Evolutionary conservation across 1,140 invertebrate species (phyloP).

Genomic region (Pogonomyrmex barbatus): DNA sequence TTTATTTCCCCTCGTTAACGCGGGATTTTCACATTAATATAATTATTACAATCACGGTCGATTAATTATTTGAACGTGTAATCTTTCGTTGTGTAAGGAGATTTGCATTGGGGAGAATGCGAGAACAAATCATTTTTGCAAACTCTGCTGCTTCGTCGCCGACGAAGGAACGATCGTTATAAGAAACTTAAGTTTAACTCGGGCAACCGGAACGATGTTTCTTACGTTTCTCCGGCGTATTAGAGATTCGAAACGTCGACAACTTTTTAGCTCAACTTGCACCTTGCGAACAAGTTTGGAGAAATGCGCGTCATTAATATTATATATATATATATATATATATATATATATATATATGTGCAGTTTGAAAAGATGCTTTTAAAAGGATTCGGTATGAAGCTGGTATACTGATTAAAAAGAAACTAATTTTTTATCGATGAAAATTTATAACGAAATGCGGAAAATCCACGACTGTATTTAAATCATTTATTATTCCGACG

Average conservation of each 20-base stretch:
- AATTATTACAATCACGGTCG: conserved; percentile 24
- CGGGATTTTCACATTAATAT: conserved; percentile 8
- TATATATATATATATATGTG: neutral
- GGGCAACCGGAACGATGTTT: conserved; percentile 44
- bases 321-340: too few relatives aligned
- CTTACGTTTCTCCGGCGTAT: conserved; percentile 11
- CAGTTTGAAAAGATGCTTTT: neutral
- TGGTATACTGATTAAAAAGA: neutral
- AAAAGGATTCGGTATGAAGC: neutral
- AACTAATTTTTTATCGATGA: neutral
- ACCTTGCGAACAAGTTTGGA: conserved; percentile 6
- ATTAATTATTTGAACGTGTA: conserved; percentile 31
- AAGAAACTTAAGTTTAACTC: conserved; percentile 53
- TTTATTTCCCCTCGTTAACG: neutral
- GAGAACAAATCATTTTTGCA: conserved; percentile 35
- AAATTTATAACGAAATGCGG: neutral
- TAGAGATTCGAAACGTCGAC: conserved; percentile 21
- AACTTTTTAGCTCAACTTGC: conserved; percentile 52
- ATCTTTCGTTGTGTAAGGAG: neutral
- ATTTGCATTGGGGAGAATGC: neutral
- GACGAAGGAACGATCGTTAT: conserved; percentile 25
- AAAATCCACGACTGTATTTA: neutral
- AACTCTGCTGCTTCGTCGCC: neutral
- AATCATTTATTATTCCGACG: neutral
- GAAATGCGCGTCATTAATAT: conserved; percentile 8